Evolutionary conservation across 1,140 invertebrate species (phyloP).

Genomic region (Asobara japonica): DNA sequence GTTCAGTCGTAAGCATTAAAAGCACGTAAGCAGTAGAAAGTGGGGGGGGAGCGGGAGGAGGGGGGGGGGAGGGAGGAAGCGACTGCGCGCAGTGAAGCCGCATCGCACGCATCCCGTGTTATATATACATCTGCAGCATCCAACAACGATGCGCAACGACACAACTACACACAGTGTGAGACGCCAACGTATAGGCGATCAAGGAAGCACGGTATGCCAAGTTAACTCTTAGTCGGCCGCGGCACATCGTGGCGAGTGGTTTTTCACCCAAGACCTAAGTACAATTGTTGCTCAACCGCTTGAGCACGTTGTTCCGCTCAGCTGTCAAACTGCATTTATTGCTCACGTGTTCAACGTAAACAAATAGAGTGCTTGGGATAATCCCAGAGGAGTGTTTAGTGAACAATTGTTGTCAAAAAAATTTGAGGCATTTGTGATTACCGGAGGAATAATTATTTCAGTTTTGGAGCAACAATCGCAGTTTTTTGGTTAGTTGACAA

Average conservation of each 20-base stretch:
- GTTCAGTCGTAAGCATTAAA: neutral
- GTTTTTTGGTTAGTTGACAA: neutral
- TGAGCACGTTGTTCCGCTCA: conserved; percentile 12
- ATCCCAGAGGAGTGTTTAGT: no score
- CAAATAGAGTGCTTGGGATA: neutral
- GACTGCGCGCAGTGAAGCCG: neutral
- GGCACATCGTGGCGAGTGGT: conserved; percentile 37
- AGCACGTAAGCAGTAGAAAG: neutral
- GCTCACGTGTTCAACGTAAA: neutral
- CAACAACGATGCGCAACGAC: conserved; percentile 15
- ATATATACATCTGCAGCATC: conserved; percentile 2
- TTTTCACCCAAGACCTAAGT: neutral
- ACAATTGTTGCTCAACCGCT: neutral
- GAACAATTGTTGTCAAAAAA: no score
- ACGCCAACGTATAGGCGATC: conserved; percentile 11
- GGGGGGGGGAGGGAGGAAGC: neutral
- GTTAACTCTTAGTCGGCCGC: conserved; percentile 35
- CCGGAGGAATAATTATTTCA: neutral
- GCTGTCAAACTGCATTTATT: conserved; percentile 19
- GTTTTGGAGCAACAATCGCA: neutral
- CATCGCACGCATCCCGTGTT: conserved; percentile 7
- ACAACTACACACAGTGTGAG: conserved; percentile 26
- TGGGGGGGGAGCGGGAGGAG: neutral
- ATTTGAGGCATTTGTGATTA: no score
- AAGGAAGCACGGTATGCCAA: conserved; percentile 22